These are phyloP conservation scores for Gorsachius goisagi DNA, from an alignment of 2,113 vertebrate genomes.

Conservation along the genomic window DNA sequence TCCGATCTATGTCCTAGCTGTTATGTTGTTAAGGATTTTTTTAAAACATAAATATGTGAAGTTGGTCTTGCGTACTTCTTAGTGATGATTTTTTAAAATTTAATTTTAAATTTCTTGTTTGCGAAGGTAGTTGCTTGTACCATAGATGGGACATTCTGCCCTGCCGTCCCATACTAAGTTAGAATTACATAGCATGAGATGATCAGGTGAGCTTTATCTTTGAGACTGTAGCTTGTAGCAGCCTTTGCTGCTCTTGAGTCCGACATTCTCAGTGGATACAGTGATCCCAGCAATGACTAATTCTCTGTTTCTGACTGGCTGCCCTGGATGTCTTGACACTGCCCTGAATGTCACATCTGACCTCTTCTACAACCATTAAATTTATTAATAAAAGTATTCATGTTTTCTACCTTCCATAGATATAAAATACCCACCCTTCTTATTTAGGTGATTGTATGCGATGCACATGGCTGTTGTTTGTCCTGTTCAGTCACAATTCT, in stretches of 20 bases:
- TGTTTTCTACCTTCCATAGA: background rate
- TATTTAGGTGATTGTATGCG: background rate
- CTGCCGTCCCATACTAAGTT: background rate
- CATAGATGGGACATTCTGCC: background rate
- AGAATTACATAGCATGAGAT: background rate
- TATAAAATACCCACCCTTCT: background rate
- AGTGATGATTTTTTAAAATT: background rate
- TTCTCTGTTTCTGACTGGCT: background rate
- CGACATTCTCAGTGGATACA: background rate
- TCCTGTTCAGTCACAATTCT: background rate
- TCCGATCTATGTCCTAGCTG: background rate
- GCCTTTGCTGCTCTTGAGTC: background rate
- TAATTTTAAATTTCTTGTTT: background rate
- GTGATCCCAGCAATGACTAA: background rate
- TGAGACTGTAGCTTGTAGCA: background rate
- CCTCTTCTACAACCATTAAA: background rate
- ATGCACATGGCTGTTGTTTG: rapidly evolving
- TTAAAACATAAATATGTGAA: background rate
- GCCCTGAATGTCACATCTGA: background rate
- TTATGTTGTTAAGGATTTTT: background rate
- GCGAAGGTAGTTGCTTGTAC: background rate
- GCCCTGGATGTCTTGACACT: background rate
- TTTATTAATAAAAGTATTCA: background rate
- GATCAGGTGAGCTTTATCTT: background rate
- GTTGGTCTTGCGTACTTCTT: background rate